phyloP scores from a whole-genome alignment of 2,113 vertebrate species.

The Heliornis fulica region DNA sequence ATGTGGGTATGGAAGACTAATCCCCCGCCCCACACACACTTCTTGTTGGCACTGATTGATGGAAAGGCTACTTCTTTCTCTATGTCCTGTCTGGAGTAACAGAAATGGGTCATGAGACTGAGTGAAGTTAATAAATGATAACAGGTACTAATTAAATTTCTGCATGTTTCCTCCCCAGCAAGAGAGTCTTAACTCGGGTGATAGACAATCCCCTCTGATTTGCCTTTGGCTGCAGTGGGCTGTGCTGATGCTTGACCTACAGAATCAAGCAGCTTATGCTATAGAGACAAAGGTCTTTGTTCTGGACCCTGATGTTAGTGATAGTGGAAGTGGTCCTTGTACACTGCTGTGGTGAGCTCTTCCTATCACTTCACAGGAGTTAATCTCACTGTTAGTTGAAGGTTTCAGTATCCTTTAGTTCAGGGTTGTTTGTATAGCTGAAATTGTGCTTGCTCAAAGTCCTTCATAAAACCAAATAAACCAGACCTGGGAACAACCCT shows the following conservation, averaged over 20 bases:
- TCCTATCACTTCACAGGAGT: neutral
- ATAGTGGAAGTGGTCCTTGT: neutral
- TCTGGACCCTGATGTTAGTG: neutral
- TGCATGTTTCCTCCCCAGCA: neutral
- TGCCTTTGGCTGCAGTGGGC: neutral
- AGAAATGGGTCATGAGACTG: neutral
- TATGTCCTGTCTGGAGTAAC: neutral
- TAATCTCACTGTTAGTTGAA: fast-evolving
- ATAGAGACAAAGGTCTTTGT: neutral
- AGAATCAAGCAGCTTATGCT: neutral
- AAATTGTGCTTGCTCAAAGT: neutral
- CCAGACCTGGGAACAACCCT: neutral
- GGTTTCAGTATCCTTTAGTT: neutral
- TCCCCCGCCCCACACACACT: no score
- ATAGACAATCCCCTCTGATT: neutral
- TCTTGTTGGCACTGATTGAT: neutral
- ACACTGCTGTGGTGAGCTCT: neutral
- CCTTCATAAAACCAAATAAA: neutral
- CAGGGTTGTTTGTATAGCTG: neutral
- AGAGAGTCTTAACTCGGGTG: neutral
- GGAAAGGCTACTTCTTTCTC: neutral
- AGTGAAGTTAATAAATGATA: neutral
- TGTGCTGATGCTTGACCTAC: neutral
- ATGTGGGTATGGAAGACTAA: neutral
- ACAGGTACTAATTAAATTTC: neutral